Conservation (phyloP, 1,140 invertebrate genomes). For the Thalassaphorura encarpata region DNA sequence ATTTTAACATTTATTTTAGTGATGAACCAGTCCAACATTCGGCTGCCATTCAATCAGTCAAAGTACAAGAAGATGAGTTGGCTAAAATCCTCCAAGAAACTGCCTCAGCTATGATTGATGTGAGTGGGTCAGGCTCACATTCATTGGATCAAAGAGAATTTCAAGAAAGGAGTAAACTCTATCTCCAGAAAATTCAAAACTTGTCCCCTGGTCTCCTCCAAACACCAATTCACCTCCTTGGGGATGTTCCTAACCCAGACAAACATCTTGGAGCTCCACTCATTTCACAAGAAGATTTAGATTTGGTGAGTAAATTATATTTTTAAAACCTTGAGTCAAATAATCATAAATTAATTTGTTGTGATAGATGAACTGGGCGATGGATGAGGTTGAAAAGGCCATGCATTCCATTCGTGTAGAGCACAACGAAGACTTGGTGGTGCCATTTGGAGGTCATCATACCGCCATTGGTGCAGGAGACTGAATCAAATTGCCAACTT, state of each 20-base stretch:
- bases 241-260: conserved; percentile 30
- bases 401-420: conserved; percentile 29
- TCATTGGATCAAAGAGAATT: conserved; percentile 31
- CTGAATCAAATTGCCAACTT: no score
- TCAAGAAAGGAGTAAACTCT: conserved; percentile 28
- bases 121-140: conserved; percentile 29
- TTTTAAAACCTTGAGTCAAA: not conserved
- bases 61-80: conserved; percentile 31
- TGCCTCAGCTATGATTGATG: conserved; percentile 32
- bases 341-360: conserved; percentile 1
- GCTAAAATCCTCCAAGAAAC: conserved; percentile 32
- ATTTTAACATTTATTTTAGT: conserved; percentile 15
- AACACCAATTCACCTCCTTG: conserved; percentile 11
- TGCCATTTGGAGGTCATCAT: conserved; percentile 22
- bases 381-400: conserved; percentile 25
- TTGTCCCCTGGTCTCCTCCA: conserved; percentile 20
- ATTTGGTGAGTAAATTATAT: conserved; percentile 19
- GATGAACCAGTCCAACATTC: no score
- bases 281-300: conserved; percentile 27
- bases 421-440: conserved; percentile 29
- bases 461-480: no score
- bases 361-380: conserved; percentile 30
- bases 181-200: conserved; percentile 24
- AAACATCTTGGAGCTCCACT: conserved; percentile 22
- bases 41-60: conserved; percentile 2